Percentiles rank a stretch among this genome's conserved stretches.
Conservation (phyloP, 2,888 invertebrate genomes). For the Griposia aprilina region DNA sequence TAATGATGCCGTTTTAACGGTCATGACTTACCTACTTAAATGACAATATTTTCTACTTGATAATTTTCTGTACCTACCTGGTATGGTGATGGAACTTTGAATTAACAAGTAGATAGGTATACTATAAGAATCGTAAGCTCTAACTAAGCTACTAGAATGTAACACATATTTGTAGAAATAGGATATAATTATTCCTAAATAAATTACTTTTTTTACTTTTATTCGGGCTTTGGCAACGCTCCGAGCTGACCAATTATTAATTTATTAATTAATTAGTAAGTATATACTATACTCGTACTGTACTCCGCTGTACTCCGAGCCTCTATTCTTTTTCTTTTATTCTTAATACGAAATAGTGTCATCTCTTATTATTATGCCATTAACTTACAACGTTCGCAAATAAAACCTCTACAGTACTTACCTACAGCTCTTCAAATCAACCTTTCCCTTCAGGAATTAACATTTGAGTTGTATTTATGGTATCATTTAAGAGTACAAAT, state of each 20-base stretch:
- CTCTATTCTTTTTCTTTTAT: background rate
- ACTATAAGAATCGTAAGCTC: background rate
- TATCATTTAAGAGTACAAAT: background rate
- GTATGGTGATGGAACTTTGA: background rate
- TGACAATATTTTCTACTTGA: background rate
- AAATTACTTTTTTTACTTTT: too few relatives aligned
- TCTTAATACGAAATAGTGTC: too few relatives aligned
- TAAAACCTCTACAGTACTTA: background rate
- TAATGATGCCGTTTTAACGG: constrained; percentile 3
- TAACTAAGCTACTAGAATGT: background rate
- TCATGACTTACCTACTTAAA: background rate
- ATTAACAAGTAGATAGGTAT: too few relatives aligned
- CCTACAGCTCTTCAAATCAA: background rate
- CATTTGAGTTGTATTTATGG: background rate
- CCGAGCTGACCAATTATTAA: background rate
- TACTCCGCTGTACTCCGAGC: too few relatives aligned
- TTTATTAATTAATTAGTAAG: background rate
- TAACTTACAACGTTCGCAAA: background rate
- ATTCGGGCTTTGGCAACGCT: background rate
- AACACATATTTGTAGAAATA: background rate
- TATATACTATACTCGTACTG: too few relatives aligned
- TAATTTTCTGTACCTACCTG: background rate
- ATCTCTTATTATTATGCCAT: background rate
- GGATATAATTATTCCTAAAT: too few relatives aligned
- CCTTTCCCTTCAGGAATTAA: background rate